Conservation (phyloP, 2,113 vertebrate genomes). For the Castor canadensis region DNA sequence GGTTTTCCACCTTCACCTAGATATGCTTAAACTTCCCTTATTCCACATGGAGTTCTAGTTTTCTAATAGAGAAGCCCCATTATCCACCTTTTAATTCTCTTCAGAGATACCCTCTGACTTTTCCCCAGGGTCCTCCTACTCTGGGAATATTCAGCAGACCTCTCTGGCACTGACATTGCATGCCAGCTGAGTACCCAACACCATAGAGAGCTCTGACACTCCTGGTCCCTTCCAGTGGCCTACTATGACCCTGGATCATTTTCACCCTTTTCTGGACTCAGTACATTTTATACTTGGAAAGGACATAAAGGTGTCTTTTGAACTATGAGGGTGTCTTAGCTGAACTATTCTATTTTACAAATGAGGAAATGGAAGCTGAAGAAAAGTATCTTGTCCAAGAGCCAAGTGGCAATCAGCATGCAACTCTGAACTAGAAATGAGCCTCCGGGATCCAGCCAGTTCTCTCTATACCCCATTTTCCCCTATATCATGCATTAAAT, state of each 20-base stretch:
- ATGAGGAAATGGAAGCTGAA: slow-evolving; percentile 6
- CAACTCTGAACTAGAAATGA: background rate
- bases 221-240: background rate
- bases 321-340: background rate
- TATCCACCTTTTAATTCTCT: background rate
- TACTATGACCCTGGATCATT: background rate
- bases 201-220: background rate
- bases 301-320: too few species aligned
- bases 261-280: background rate
- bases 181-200: background rate
- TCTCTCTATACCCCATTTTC: background rate
- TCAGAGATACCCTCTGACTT: background rate
- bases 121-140: background rate
- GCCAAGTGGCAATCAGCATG: background rate
- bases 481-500: background rate
- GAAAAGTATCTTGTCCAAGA: background rate
- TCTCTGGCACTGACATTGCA: background rate
- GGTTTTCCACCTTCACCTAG: background rate
- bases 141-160: background rate
- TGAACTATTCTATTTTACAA: slow-evolving; percentile 2
- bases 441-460: background rate
- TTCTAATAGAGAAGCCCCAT: background rate
- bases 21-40: background rate
- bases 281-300: background rate
- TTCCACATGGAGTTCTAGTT: background rate